Conservation (phyloP, 2,888 invertebrate species). For the Hypolimnas misippus region DNA sequence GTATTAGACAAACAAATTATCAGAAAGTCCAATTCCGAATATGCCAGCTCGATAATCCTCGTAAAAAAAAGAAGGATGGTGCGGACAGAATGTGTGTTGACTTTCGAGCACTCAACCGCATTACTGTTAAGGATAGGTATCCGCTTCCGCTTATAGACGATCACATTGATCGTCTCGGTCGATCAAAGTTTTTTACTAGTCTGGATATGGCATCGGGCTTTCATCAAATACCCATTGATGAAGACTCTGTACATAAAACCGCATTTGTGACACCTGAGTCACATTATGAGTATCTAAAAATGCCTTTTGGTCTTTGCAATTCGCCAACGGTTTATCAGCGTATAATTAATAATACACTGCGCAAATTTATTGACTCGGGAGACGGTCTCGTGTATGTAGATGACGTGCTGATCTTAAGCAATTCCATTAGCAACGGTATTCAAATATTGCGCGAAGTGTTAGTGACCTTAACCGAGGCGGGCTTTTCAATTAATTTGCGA, state of each 20-base stretch:
- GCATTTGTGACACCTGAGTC: slow-evolving; percentile 28
- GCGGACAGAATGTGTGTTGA: slow-evolving; percentile 43
- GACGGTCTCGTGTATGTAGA: no score
- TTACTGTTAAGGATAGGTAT: slow-evolving; percentile 39
- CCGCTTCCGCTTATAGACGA: slow-evolving; percentile 31
- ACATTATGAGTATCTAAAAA: slow-evolving; percentile 32
- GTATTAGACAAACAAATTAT: slow-evolving; percentile 43
- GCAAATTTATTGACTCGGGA: slow-evolving; percentile 21
- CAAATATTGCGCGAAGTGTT: no score
- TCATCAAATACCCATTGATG: slow-evolving; percentile 28
- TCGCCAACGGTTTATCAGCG: slow-evolving; percentile 35
- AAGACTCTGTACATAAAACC: slow-evolving; percentile 26
- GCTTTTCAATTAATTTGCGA: slow-evolving; percentile 46
- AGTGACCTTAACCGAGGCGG: slow-evolving; percentile 8
- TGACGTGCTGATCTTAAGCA: no score
- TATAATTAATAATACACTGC: slow-evolving; percentile 24
- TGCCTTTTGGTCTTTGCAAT: slow-evolving; percentile 31
- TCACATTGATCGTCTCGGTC: slow-evolving; percentile 24
- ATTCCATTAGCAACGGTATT: no score
- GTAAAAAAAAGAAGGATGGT: slow-evolving; percentile 40
- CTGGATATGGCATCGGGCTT: slow-evolving; percentile 28
- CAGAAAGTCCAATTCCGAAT: slow-evolving; percentile 38
- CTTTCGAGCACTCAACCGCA: slow-evolving; percentile 30
- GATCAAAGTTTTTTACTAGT: no score
- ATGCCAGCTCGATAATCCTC: slow-evolving; percentile 41